Percentiles rank a stretch among this genome's conserved stretches.
These are phyloP conservation scores for Campylomormyrus tamandua DNA, from an alignment of 2,113 vertebrate genomes.

Conservation along the genomic window DNA sequence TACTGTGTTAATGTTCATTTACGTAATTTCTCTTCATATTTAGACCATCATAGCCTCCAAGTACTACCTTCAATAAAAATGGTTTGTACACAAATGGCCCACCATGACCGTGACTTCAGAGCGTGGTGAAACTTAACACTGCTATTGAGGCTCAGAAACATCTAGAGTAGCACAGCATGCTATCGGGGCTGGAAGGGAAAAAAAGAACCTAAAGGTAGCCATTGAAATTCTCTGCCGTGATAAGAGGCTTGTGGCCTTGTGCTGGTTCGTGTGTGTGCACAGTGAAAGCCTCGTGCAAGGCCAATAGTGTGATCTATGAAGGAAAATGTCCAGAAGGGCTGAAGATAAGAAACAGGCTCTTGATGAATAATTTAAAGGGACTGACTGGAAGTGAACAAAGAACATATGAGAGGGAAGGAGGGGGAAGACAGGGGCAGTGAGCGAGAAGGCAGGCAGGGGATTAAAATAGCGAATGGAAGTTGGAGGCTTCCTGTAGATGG, in stretches of 20 bases:
- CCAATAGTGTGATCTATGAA: constrained; percentile 40
- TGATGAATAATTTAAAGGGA: constrained; percentile 52
- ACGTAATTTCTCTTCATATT: background rate
- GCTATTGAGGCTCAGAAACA: background rate
- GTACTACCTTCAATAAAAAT: background rate
- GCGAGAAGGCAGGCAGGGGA: background rate
- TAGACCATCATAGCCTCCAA: background rate
- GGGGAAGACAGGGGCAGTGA: background rate
- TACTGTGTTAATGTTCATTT: background rate
- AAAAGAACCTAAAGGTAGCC: background rate
- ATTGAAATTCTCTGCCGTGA: background rate
- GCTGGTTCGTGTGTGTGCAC: background rate
- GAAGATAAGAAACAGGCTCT: constrained; percentile 45
- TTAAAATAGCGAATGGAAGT: constrained; percentile 38
- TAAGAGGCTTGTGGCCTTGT: background rate
- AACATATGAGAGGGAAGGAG: background rate
- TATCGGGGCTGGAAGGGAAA: background rate
- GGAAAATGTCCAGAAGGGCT: constrained; percentile 39
- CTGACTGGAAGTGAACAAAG: constrained; percentile 20
- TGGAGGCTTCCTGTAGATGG: constrained; percentile 25
- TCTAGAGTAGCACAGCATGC: background rate
- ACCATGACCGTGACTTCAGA: background rate
- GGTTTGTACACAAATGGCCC: background rate
- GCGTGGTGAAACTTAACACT: background rate
- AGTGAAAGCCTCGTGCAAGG: background rate